phyloP scores from a whole-genome alignment of 2,888 invertebrate genomes.

The Sarcophaga carnaria region DNA sequence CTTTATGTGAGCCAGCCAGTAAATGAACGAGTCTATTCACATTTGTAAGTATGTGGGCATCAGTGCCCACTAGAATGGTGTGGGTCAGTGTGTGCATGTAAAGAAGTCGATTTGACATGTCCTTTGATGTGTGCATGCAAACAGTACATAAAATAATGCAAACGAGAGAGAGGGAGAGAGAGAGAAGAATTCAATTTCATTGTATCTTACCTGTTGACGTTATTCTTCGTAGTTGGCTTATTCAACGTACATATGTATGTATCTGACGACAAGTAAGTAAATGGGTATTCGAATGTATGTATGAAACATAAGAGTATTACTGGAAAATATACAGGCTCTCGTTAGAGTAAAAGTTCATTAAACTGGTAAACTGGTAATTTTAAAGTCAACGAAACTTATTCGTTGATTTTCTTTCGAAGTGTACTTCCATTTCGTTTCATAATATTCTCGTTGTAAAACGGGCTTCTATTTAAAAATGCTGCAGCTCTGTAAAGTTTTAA shows the following conservation, averaged over 20 bases:
- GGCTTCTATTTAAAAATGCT: too few relatives aligned
- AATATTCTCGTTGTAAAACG: too few relatives aligned
- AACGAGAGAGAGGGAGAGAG: not conserved
- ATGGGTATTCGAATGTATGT: not conserved
- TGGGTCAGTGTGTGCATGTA: not conserved
- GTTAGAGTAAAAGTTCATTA: not conserved
- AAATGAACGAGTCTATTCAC: not conserved
- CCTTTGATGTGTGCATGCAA: not conserved
- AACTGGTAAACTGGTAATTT: not conserved
- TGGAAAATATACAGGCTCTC: not conserved
- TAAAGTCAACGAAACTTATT: not conserved
- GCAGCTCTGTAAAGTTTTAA: too few relatives aligned
- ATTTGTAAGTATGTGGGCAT: too few relatives aligned
- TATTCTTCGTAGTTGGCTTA: conserved; percentile 13
- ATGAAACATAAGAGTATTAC: not conserved
- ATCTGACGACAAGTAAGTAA: not conserved
- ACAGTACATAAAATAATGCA: not conserved
- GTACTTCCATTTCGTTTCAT: not conserved
- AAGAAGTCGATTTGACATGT: too few relatives aligned
- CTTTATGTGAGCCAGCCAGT: not conserved
- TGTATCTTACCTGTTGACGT: conserved; percentile 47
- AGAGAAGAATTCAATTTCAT: not conserved
- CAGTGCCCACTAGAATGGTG: not conserved
- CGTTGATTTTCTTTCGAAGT: not conserved
- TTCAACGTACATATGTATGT: not conserved